These are phyloP conservation scores for Parasteatoda tepidariorum DNA, from an alignment of 1,140 invertebrate species.

Conservation along the genomic window DNA sequence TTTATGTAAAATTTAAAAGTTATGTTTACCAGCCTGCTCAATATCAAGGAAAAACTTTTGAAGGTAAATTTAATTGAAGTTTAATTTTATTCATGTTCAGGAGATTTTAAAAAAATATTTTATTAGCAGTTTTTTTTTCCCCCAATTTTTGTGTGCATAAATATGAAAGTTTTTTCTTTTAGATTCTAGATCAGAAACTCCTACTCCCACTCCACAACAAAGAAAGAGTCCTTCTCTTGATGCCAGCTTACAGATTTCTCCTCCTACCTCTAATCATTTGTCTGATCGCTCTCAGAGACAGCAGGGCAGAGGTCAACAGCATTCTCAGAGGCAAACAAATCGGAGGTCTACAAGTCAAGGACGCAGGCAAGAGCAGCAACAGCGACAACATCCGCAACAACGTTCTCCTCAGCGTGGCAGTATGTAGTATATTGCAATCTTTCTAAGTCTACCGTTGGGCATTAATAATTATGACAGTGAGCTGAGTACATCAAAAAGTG, in stretches of 20 bases:
- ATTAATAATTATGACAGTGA: too few relatives aligned
- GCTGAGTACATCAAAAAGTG: not conserved
- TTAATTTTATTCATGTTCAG: not conserved
- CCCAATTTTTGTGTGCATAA: not conserved
- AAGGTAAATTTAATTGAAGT: too few relatives aligned
- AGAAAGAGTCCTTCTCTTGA: conserved; percentile 78
- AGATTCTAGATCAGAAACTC: conserved; percentile 60
- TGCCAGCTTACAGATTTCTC: conserved; percentile 78
- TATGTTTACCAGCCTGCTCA: too few relatives aligned
- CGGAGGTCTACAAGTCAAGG: not conserved
- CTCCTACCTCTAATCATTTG: conserved; percentile 9
- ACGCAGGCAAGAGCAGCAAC: not conserved
- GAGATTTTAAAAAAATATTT: not conserved
- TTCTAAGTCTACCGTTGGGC: not conserved
- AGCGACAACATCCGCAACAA: conserved; percentile 5
- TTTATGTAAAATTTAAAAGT: too few relatives aligned
- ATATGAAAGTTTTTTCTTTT: conserved; percentile 18
- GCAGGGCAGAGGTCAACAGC: conserved; percentile 2
- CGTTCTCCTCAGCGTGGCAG: conserved; percentile 49
- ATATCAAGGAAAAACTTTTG: too few relatives aligned
- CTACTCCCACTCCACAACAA: conserved; percentile 54
- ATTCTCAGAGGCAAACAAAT: not conserved
- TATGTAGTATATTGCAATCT: not conserved
- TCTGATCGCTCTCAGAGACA: conserved; percentile 6
- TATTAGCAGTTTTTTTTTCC: too few relatives aligned